Evolutionary conservation across 2,888 invertebrate genomes (phyloP), one percentile per base, ranked within the genome.

Genomic region (Cataglyphis cursor): DNA sequence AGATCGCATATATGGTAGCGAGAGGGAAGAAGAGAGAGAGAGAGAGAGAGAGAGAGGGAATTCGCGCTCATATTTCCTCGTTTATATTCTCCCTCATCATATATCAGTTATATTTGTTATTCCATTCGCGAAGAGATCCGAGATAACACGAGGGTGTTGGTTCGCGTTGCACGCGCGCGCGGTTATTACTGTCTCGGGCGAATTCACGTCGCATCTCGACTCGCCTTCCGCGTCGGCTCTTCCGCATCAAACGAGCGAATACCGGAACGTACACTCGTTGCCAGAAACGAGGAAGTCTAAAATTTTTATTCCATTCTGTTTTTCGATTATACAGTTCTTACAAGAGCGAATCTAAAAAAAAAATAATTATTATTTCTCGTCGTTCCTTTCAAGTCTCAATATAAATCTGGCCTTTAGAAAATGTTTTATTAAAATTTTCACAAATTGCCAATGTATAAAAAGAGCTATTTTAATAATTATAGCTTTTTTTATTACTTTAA

Each of bases 131-230:
- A 51, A 51, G 31, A 72, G 78, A 80, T 80, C 44, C 12, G 18
- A 80, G 78, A 80, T 80, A 80, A 80, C 73, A 59, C 73, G 44
- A 59, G 41, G 78, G 73, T 72, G 78, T 57, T 70, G 76, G 76
- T 57, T 70, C 72, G 78, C 72, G 12, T 72, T 70, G 70, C 78
- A 72, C 44, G 72, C 41, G 31, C 64, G 18, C 76, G n/a, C 78
- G 41, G 72, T 78, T 78, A 78, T 70, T 78, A 59, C 59, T 31
- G n/a, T 54, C 72, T 51, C 28, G 73, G 31, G 35, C 24, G 44
- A 72, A 80, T 80, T 78, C 57, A 44, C 78, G 73, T 72, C 59
- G 18, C 59, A 44, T 59, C 73, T 59, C 59, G 78, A 59, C 35
- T 78, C 57, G 70, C 59, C 72, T 78, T 78, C 59, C 65, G 81